Evolutionary conservation across 2,113 vertebrate genomes (phyloP), one percentile per base, ranked within the genome.

Genomic region (Haplochromis vanheusdeni): DNA sequence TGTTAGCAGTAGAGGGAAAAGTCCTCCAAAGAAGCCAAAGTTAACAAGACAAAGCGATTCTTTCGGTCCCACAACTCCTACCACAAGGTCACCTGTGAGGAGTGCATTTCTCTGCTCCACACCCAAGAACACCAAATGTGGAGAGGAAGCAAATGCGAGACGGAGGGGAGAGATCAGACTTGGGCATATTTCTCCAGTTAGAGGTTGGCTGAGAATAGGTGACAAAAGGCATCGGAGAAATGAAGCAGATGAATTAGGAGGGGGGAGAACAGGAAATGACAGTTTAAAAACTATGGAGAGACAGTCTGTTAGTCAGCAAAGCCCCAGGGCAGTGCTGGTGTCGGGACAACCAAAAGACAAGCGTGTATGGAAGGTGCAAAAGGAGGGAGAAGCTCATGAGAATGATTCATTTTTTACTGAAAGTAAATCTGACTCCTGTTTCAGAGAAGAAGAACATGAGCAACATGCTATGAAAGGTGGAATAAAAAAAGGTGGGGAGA

Each of bases 1-100:
- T 42, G 9, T 35, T 83, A 58, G 33, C 37, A 77, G 35, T 9
- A 68, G 96, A 9, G 96, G 96, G 70, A 98, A 97, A 87, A 96
- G 90, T 75, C 96, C 96, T 16, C 96, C 96, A 4, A 97, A 98
- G 91, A 97, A 97, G 88, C 94, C 96, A 55, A 97, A 97, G 79
- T 93, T 96, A 14, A 94, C 92, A 8, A 55, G 45, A 90, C 90
- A 56, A 45, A 94, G 11, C 52, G 84, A 40, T 26, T 58, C 21
- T 86, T 81, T 10, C 33, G 19, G 6, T 79, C 87, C 85, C 40
- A 52, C 14, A 13, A 5, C 94, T 83, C 89, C 96, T 13, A 83
- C 94, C 19, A 65, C 11, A 4, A 86, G 86, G 10, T 88, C 88
- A 45, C 93, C 95, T 9, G 35, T 89, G 14, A 77, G 33, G 0